These are phyloP conservation scores for Dipodomys spectabilis DNA, from an alignment of 2,113 vertebrate species.

Conservation along the genomic window DNA sequence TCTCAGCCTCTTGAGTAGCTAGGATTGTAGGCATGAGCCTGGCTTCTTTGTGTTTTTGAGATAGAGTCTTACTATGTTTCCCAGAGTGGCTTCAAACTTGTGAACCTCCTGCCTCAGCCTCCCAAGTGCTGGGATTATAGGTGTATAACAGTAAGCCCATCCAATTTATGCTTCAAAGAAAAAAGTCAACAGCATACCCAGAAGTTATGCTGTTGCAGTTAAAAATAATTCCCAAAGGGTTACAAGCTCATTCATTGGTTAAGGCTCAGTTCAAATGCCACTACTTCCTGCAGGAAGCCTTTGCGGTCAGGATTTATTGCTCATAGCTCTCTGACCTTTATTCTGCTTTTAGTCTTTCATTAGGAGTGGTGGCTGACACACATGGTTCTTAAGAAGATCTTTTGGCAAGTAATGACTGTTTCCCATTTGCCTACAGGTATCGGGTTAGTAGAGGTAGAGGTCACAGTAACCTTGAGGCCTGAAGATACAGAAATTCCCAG, in stretches of 20 bases:
- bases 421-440: not conserved
- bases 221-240: not conserved
- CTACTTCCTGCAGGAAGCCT: not conserved
- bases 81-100: not conserved
- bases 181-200: conserved; percentile 22
- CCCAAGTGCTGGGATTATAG: not conserved
- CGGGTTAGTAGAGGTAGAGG: not conserved
- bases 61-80: not conserved
- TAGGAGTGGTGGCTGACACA: not conserved
- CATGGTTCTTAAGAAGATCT: not conserved
- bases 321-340: not conserved
- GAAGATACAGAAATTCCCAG: not conserved
- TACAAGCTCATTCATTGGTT: not conserved
- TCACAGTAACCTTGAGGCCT: not conserved
- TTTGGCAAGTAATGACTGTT: not conserved
- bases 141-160: not conserved
- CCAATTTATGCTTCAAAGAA: conserved; percentile 6
- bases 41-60: not conserved
- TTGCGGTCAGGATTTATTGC: not conserved
- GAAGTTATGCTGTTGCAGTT: not conserved
- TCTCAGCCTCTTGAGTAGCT: not conserved
- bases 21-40: not conserved
- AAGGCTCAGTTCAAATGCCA: not conserved
- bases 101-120: not conserved
- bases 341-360: not conserved